These are phyloP conservation scores for Sebastes kiyomatsui DNA, from an alignment of 2,797 vertebrate species.

Conservation along the genomic window DNA sequence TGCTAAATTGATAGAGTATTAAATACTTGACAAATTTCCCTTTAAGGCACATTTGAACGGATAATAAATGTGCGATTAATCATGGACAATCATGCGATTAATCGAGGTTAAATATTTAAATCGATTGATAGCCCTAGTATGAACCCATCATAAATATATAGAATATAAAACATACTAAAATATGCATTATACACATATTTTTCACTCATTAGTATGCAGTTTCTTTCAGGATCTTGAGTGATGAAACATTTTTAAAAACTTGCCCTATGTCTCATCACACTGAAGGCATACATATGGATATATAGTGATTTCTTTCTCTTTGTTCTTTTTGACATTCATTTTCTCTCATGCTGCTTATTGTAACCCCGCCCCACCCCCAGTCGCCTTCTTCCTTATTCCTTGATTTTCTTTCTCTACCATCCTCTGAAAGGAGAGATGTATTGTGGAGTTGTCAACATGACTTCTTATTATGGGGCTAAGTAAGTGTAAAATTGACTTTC, in stretches of 20 bases:
- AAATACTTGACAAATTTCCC: no score
- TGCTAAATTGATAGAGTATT: no score
- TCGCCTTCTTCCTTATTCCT: not conserved
- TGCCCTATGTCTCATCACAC: not conserved
- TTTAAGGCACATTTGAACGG: no score
- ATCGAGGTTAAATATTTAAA: no score
- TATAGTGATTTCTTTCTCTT: not conserved
- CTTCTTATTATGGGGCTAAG: constrained; percentile 73
- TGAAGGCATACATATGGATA: not conserved
- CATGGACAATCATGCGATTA: no score
- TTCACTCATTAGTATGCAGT: not conserved
- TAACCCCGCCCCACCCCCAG: not conserved
- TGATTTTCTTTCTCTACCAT: constrained; percentile 18
- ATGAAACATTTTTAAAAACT: not conserved
- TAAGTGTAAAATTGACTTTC: constrained; percentile 79
- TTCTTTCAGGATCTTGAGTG: not conserved
- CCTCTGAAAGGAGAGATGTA: constrained; percentile 43
- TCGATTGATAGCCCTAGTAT: not conserved
- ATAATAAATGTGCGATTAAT: no score
- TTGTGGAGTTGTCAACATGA: constrained; percentile 70
- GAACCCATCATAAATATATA: not conserved
- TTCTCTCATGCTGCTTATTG: not conserved
- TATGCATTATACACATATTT: not conserved
- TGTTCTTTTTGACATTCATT: constrained; percentile 11
- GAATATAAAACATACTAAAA: not conserved